Evolutionary conservation across 1,140 invertebrate species (phyloP).

Genomic region (Camponotus vicinus): DNA sequence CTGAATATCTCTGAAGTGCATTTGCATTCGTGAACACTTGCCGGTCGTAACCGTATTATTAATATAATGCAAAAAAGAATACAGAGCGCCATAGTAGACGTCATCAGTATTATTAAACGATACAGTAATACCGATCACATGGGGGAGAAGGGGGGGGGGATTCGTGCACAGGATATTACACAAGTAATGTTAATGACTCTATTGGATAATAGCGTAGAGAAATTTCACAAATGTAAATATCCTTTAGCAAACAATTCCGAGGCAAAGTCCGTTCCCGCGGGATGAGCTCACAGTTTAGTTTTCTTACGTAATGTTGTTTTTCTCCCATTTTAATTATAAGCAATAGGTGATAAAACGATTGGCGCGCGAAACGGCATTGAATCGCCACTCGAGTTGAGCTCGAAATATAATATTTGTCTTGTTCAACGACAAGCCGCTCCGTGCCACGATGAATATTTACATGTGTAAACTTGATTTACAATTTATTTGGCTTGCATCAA

Average conservation of each 20-base stretch:
- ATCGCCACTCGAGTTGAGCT: slow-evolving; percentile 58
- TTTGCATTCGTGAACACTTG: background rate
- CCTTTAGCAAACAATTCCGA: slow-evolving; percentile 11
- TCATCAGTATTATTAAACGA: slow-evolving; percentile 49
- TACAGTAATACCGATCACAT: slow-evolving; percentile 26
- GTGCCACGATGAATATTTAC: slow-evolving; percentile 50
- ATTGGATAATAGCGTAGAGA: slow-evolving; percentile 30
- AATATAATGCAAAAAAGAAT: background rate
- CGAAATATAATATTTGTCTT: slow-evolving; percentile 63
- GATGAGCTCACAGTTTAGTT: slow-evolving; percentile 43
- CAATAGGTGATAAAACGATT: slow-evolving; percentile 59
- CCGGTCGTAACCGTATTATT: background rate
- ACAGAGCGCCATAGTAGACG: background rate
- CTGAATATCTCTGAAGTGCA: slow-evolving; percentile 1
- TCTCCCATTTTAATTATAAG: slow-evolving; percentile 47
- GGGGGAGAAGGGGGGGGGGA: background rate
- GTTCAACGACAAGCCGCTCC: slow-evolving; percentile 53
- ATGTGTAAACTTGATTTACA: slow-evolving; percentile 63
- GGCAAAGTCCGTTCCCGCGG: slow-evolving; percentile 11
- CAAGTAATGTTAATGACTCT: slow-evolving; percentile 43
- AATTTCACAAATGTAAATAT: slow-evolving; percentile 51
- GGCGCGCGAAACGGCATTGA: slow-evolving; percentile 50
- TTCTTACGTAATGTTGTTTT: slow-evolving; percentile 48
- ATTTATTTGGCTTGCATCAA: slow-evolving; percentile 54
- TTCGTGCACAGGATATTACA: slow-evolving; percentile 14